Conservation (phyloP, 1,140 invertebrate species). For the Augochlora pura region DNA sequence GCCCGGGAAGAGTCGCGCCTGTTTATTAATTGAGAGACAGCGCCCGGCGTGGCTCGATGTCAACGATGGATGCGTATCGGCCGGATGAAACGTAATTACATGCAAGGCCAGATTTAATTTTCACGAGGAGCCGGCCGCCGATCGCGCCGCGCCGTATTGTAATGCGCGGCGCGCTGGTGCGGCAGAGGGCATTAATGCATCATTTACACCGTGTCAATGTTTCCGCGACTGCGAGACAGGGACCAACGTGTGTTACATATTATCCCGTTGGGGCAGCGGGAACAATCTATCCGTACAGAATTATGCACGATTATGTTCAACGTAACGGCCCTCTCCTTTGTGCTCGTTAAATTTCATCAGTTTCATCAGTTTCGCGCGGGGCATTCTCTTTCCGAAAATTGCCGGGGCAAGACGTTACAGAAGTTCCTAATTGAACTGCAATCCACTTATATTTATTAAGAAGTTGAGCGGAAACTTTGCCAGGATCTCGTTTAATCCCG, state of each 20-base stretch:
- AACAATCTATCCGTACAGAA: not conserved
- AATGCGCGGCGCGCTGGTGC: not conserved
- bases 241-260: no score
- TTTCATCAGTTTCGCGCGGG: no score
- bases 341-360: not conserved
- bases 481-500: no score
- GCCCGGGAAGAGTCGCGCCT: not conserved
- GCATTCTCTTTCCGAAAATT: no score
- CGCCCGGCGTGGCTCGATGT: not conserved
- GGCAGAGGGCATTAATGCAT: conserved; percentile 34
- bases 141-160: conserved; percentile 12
- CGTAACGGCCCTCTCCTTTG: not conserved
- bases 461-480: no score
- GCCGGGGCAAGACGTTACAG: no score
- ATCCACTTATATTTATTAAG: no score
- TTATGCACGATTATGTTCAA: not conserved
- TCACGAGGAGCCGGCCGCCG: conserved; percentile 12
- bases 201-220: conserved; percentile 33
- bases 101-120: conserved; percentile 35
- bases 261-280: not conserved
- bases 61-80: conserved; percentile 4
- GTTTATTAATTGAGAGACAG: conserved; percentile 37
- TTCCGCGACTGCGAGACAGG: not conserved
- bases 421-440: no score
- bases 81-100: conserved; percentile 45